Percentiles rank a stretch among this genome's conserved stretches.
Conservation (phyloP, 92 coral and sea anemone species). For the Epizoanthus scotinus region DNA sequence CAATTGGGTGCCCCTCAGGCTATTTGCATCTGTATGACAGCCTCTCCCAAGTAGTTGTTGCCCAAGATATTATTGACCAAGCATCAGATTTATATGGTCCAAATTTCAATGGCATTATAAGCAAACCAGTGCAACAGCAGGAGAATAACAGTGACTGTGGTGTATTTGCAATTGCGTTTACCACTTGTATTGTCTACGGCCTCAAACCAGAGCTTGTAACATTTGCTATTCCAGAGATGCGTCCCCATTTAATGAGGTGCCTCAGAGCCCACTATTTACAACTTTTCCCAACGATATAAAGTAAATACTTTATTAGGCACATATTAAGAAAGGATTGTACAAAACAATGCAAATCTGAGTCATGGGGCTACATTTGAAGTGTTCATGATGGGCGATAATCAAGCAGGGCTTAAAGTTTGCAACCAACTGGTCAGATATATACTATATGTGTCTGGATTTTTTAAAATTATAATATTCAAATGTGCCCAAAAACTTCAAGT, state of each 20-base stretch:
- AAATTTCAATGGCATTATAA: constrained; percentile 28
- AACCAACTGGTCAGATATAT: no score
- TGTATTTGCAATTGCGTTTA: constrained; percentile 54
- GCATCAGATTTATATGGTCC: constrained; percentile 44
- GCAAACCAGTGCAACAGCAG: constrained; percentile 44
- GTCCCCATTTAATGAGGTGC: constrained; percentile 41
- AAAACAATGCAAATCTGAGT: no score
- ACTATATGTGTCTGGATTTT: no score
- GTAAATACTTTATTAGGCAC: no score
- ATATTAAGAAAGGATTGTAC: no score
- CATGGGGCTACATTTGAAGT: no score
- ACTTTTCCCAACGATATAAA: constrained; percentile 62
- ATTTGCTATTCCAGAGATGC: constrained; percentile 43
- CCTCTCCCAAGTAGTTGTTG: constrained; percentile 4
- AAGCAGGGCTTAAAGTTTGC: no score
- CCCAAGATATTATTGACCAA: constrained; percentile 35
- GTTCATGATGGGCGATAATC: no score
- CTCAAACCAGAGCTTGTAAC: constrained; percentile 21
- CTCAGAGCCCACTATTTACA: no score
- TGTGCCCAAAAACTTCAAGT: no score
- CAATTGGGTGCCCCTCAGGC: constrained; percentile 47
- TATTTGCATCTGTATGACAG: constrained; percentile 44
- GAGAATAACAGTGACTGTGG: constrained; percentile 46
- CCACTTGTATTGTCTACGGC: constrained; percentile 51
- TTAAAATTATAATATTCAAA: no score